phyloP scores from a whole-genome alignment of 2,888 invertebrate genomes.

The Drosophila neonasuta region DNA sequence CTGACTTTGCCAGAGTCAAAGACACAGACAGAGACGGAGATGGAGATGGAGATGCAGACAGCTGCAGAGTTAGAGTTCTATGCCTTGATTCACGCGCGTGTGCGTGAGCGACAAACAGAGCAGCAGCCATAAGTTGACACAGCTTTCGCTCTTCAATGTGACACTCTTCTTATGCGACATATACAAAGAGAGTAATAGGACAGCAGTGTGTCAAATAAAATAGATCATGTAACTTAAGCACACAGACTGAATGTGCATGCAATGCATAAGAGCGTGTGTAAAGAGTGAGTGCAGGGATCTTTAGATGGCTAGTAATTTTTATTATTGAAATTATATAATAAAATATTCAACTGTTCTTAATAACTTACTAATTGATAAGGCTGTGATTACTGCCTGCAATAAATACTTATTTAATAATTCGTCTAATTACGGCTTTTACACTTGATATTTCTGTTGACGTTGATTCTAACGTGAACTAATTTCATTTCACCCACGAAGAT shows the following conservation, averaged over 20 bases:
- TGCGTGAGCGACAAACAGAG: slow-evolving; percentile 48
- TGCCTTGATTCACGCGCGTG: slow-evolving; percentile 68
- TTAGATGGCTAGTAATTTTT: too few relatives aligned
- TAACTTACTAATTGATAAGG: too few relatives aligned
- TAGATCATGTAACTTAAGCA: not conserved
- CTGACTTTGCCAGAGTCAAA: slow-evolving; percentile 19
- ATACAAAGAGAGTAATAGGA: not conserved
- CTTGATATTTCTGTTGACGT: too few relatives aligned
- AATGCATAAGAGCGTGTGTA: too few relatives aligned
- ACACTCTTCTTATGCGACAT: not conserved
- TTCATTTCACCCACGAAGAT: not conserved
- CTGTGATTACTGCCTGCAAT: too few relatives aligned
- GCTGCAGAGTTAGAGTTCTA: slow-evolving; percentile 27
- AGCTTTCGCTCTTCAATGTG: not conserved
- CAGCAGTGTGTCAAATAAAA: not conserved
- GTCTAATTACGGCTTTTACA: too few relatives aligned
- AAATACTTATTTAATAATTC: too few relatives aligned
- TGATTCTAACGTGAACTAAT: not conserved
- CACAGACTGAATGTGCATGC: not conserved
- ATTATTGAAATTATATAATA: too few relatives aligned
- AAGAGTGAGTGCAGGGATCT: not conserved
- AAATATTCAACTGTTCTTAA: too few relatives aligned
- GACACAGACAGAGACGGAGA: not conserved
- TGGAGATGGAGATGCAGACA: too few relatives aligned
- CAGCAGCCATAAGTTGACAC: slow-evolving; percentile 9